phyloP scores from a whole-genome alignment of 2,888 invertebrate species.

The Nomada fucata region DNA sequence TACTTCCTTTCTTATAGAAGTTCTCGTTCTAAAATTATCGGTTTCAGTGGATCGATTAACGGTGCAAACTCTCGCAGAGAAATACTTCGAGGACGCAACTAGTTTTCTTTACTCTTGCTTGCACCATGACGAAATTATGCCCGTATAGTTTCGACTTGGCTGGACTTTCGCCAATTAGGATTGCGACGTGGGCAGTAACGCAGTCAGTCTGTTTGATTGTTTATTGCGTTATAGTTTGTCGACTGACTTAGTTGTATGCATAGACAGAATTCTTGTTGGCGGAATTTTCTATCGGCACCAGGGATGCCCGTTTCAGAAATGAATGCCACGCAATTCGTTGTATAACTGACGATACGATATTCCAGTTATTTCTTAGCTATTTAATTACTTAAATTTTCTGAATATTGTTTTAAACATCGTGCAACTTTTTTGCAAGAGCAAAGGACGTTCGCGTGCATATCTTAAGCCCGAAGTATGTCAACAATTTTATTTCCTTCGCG shows the following conservation, averaged over 20 bases:
- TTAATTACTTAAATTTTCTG: no score
- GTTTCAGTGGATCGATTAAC: background rate
- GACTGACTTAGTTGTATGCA: background rate
- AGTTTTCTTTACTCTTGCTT: slow-evolving; percentile 23
- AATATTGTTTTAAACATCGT: no score
- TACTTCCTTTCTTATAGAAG: background rate
- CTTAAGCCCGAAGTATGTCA: no score
- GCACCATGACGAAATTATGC: slow-evolving; percentile 6
- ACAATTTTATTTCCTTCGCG: no score
- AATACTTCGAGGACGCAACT: slow-evolving; percentile 4
- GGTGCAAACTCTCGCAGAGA: background rate
- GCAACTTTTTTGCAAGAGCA: no score
- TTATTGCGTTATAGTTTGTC: slow-evolving; percentile 1
- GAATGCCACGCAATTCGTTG: background rate
- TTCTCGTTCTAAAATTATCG: background rate
- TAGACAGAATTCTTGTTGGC: background rate
- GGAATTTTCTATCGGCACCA: background rate
- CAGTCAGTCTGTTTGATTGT: slow-evolving; percentile 29
- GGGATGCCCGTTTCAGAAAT: background rate
- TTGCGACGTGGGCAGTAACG: slow-evolving; percentile 19
- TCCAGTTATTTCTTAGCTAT: no score
- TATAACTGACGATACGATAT: background rate
- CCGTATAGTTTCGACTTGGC: background rate
- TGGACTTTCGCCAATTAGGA: slow-evolving; percentile 42
- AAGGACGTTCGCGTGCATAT: no score